Evolutionary conservation across 2,888 invertebrate species (phyloP).

Genomic region (Temnothorax ravouxi): DNA sequence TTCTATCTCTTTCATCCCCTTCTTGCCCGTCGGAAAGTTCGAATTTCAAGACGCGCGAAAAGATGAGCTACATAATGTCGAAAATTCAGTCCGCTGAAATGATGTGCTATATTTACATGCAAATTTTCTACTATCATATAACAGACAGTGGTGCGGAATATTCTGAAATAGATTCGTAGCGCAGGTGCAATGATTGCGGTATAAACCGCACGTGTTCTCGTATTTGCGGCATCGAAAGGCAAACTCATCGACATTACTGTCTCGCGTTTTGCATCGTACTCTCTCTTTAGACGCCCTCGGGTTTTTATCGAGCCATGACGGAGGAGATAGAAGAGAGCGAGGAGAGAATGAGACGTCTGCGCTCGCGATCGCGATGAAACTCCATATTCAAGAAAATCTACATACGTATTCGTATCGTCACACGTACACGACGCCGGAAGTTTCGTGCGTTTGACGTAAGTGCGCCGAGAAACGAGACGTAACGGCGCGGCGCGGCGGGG

Average conservation of each 20-base stretch:
- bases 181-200: neutral
- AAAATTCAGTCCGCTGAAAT: neutral
- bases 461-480: conserved; percentile 43
- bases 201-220: neutral
- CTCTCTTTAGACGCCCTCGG: neutral
- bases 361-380: conserved; percentile 50
- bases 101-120: neutral
- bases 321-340: conserved; percentile 44
- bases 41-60: neutral
- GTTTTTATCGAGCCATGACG: conserved; percentile 34
- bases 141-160: neutral
- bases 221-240: neutral
- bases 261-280: neutral
- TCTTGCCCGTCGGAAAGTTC: neutral
- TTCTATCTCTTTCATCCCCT: neutral
- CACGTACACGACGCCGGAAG: conserved; percentile 53
- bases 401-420: conserved; percentile 34
- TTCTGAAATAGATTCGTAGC: neutral
- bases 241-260: neutral
- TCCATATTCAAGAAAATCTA: conserved; percentile 59
- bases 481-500: too few species aligned
- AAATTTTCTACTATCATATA: neutral
- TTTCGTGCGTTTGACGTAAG: conserved; percentile 54
- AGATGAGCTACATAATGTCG: neutral
- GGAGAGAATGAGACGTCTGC: conserved; percentile 49